These are phyloP conservation scores for Hippoglossus stenolepis DNA, from an alignment of 2,113 vertebrate genomes.

Conservation along the genomic window DNA sequence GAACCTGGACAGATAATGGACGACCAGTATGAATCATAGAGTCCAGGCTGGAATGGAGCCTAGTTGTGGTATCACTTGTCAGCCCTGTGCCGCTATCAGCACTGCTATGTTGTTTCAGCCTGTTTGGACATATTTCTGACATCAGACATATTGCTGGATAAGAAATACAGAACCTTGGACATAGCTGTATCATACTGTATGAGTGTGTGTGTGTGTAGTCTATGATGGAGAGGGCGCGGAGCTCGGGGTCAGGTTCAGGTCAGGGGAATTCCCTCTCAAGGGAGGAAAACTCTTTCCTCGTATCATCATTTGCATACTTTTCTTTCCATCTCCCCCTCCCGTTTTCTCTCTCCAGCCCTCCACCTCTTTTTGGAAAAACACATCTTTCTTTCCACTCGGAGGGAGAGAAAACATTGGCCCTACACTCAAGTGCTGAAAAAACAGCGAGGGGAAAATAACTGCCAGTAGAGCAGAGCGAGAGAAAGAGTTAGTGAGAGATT, in stretches of 20 bases:
- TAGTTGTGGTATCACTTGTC: conserved; percentile 41
- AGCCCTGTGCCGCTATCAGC: conserved; percentile 21
- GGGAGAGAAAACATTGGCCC: conserved; percentile 52
- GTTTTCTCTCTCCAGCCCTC: not conserved
- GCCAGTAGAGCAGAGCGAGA: not conserved
- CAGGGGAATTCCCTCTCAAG: conserved; percentile 65
- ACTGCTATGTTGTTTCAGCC: conserved; percentile 62
- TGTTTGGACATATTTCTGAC: conserved; percentile 43
- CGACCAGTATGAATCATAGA: conserved; percentile 7
- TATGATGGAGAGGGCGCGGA: not conserved
- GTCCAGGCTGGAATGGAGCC: conserved; percentile 12
- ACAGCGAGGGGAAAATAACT: not conserved
- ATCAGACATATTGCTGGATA: conserved; percentile 30
- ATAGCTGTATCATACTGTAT: not conserved
- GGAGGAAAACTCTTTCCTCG: conserved; percentile 53
- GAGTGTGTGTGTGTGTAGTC: conserved; percentile 10
- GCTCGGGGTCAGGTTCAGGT: conserved; percentile 49
- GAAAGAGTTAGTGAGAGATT: conserved; percentile 25
- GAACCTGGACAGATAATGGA: conserved; percentile 22
- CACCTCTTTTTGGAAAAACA: conserved; percentile 23
- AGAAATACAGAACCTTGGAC: conserved; percentile 3
- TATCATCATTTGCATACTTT: conserved; percentile 59
- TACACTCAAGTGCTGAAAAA: conserved; percentile 16
- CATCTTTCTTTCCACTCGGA: conserved; percentile 49
- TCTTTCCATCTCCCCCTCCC: conserved; percentile 20